Conservation (phyloP, 2,113 vertebrate genomes). For the Passer montanus region DNA sequence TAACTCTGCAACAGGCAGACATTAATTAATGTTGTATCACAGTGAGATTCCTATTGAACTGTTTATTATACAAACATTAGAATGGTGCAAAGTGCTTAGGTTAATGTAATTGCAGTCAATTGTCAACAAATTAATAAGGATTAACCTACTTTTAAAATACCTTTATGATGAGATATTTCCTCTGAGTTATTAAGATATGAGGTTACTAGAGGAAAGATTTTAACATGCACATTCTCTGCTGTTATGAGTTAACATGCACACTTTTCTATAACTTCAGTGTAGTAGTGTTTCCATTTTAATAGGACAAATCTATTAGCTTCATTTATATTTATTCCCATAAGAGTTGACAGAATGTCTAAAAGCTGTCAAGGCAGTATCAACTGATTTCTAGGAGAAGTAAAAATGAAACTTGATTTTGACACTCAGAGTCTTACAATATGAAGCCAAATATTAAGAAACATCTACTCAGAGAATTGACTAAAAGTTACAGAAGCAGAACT, state of each 20-base stretch:
- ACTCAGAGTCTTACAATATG: neutral
- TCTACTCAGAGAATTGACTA: neutral
- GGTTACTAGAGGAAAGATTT: neutral
- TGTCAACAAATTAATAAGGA: constrained; percentile 40
- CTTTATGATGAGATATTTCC: neutral
- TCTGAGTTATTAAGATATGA: neutral
- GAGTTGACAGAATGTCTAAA: neutral
- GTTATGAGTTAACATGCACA: neutral
- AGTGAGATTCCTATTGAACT: constrained; percentile 24
- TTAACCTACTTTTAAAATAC: neutral
- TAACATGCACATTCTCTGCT: neutral
- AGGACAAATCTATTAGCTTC: neutral
- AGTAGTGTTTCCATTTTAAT: neutral
- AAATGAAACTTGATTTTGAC: constrained; percentile 22
- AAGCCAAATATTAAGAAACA: constrained; percentile 32
- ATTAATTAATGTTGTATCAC: constrained; percentile 52
- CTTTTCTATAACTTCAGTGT: neutral
- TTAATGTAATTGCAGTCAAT: constrained; percentile 22
- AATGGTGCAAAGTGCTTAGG: constrained; percentile 2
- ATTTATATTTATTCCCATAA: neutral
- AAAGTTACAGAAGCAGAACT: constrained; percentile 19
- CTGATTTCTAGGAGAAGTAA: neutral
- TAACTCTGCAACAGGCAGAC: constrained; percentile 1
- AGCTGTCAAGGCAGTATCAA: neutral
- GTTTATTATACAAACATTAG: neutral